Evolutionary conservation across 2,888 invertebrate genomes (phyloP), one percentile per base, ranked within the genome.

Genomic region (Leptinotarsa rubiginosa): DNA sequence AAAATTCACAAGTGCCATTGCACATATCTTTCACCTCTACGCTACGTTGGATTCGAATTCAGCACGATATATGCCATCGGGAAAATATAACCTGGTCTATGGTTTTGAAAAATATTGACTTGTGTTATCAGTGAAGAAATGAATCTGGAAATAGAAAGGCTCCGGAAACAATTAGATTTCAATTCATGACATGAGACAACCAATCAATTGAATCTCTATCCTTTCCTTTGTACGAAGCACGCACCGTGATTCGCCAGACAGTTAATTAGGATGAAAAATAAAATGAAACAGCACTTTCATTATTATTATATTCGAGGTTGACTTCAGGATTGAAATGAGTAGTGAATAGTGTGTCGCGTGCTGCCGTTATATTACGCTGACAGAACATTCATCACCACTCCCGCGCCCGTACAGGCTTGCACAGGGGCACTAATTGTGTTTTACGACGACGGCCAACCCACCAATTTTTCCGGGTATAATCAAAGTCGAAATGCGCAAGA

Each of bases 311-410:
- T 69, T 47, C 52, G 69, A 56, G 74, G 74, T 78, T 78, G 75
- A 79, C 76, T 80, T 71, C 73, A 75, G 79, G 78, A 78, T 81
- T 79, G 81, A 82, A 83, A 81, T 83, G 82, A 82, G 81, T 72
- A 78, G 74, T 72, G 79, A 75, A 71, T 74, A 72, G 75, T 72
- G 76, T 83, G 84, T 85, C 84, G 84, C 85, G 85, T 85, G 85
- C 80, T 82, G 82, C 81, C 79, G 80, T 82, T 83, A 84, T 84
- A 84, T 85, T 85, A 83, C 81, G 80, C 83, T 83, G 84, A 83
- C 84, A 81, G 83, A 81, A 82, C 84, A 85, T 85, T 84, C 82
- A 84, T 85, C 85, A 85, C 83, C 81, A 81, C 81, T 80, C 83
- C 84, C 83, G 83, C 80, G 77, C 78, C 79, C 81, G 82, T 78